Base-by-base conservation (phyloP, 2,888 invertebrate genomes). In the Miltochrista miniata region DNA sequence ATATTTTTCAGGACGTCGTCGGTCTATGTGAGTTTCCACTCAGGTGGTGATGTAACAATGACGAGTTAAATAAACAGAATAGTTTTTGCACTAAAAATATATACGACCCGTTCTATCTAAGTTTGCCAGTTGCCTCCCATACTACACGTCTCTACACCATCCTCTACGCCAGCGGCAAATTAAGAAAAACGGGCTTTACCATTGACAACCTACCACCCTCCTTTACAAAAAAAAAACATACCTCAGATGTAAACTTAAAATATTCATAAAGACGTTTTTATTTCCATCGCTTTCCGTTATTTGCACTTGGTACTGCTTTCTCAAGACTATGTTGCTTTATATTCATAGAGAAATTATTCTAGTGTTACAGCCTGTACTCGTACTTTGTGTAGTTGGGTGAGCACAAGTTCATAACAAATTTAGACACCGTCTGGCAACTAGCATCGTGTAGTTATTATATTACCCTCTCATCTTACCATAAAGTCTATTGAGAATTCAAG, bases 341-440 rank as follows among this genome's bases (percentile, higher is more conserved):
- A 44, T 44, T 44, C 44, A 44, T 44, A 13, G 44, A 44, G 11
- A 44, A 35, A 35, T 29, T 35, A 35, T 35, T 29, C 11, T 24
- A 29, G 24, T 35, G 35, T 44, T 44, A 35, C 29, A 13, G 35
- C 7, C 35, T 44, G 24, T 44, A 44, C 24, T 35, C 24, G 35
- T 34, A 24, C 13, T 44, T 13, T 35, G 44, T 24, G 24, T 44
- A 29, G 43, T 35, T 43, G 33, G 12, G n/a, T 18, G 18, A 34
- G 33, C 33, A 43, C 13, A 35, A 44, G 7, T 35, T 44, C 11
- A 44, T 35, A 29, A 44, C 44, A 44, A 44, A 35, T 44, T 35
- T 13, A 44, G 44, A 35, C 7, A 44, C 35, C 35, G 44, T 35
- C 44, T 44, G 35, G 44, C 11, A 13, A 33, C 15, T 42, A 34